Evolutionary conservation across 2,888 invertebrate species (phyloP).

Genomic region (Escarpia spicata): DNA sequence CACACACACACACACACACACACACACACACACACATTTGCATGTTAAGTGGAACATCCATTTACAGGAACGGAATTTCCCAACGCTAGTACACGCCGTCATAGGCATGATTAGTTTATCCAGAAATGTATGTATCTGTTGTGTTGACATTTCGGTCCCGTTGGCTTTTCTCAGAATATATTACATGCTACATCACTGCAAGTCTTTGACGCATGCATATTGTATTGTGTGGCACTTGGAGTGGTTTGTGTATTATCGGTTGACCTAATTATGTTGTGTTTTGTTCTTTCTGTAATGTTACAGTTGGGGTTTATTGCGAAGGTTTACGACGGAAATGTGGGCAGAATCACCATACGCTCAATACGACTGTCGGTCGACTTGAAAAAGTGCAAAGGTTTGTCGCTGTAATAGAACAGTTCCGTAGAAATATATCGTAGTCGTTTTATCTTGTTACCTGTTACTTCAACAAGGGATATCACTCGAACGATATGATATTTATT

Average conservation of each 20-base stretch:
- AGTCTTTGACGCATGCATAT: neutral
- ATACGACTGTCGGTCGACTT: slow-evolving; percentile 17
- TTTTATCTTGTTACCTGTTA: neutral
- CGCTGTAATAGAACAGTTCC: neutral
- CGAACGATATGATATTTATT: too few species aligned
- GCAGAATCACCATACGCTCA: neutral
- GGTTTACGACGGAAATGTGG: neutral
- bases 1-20: neutral
- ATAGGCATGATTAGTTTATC: neutral
- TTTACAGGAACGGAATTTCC: too few species aligned
- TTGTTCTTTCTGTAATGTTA: neutral
- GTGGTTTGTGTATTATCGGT: neutral
- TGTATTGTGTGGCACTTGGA: neutral
- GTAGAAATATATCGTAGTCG: neutral
- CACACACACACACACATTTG: neutral
- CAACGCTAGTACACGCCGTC: neutral
- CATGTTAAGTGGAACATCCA: too few species aligned
- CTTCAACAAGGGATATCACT: neutral
- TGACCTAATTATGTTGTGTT: neutral
- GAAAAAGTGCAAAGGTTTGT: slow-evolving; percentile 14
- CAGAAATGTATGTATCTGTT: neutral
- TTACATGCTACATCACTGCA: neutral
- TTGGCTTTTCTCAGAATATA: neutral
- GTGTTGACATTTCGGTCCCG: neutral
- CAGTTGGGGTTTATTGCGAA: neutral